A percentile compares a stretch with the other conserved stretches of the same genome.
These are phyloP conservation scores for Mesorhabditis belari DNA, from an alignment of 2,888 invertebrate species.

Conservation along the genomic window DNA sequence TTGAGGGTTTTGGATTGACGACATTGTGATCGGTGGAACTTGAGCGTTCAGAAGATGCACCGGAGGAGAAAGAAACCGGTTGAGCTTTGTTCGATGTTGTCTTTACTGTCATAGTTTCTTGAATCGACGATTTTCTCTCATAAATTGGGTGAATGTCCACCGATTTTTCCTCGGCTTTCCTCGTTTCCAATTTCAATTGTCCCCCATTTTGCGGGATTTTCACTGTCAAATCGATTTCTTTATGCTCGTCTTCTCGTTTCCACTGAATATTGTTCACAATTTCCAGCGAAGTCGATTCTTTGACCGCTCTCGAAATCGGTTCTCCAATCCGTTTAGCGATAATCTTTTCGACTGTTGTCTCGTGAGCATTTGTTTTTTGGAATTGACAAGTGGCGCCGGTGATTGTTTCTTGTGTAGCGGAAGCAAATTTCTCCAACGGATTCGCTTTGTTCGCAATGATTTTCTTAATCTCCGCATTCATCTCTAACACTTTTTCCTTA, in stretches of 20 bases:
- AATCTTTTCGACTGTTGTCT: constrained; percentile 4
- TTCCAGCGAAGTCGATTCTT: constrained; percentile 35
- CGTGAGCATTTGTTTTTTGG: constrained; percentile 11
- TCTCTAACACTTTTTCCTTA: constrained; percentile 10
- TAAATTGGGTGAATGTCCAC: neutral
- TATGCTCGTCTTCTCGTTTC: constrained; percentile 28
- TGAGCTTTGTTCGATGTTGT: constrained; percentile 15
- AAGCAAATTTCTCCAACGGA: constrained; percentile 27
- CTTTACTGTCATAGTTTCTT: constrained; percentile 6
- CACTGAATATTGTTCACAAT: constrained; percentile 44
- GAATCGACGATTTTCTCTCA: neutral
- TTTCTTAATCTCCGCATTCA: constrained; percentile 10
- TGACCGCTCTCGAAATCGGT: constrained; percentile 8
- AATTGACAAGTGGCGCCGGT: constrained; percentile 15
- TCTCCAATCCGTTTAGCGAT: constrained; percentile 23
- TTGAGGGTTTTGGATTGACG: neutral
- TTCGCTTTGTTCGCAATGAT: constrained; percentile 16
- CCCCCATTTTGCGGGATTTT: constrained; percentile 35
- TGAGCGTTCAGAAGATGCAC: constrained; percentile 23
- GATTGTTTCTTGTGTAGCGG: constrained; percentile 22
- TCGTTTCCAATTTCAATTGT: neutral
- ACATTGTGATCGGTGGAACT: constrained; percentile 1
- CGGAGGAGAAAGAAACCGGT: constrained; percentile 12
- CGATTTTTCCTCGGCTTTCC: neutral
- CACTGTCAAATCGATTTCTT: constrained; percentile 18